Conservation (phyloP, 64 coral and sea anemone genomes). For the Dendrophyllia cribrosa region DNA sequence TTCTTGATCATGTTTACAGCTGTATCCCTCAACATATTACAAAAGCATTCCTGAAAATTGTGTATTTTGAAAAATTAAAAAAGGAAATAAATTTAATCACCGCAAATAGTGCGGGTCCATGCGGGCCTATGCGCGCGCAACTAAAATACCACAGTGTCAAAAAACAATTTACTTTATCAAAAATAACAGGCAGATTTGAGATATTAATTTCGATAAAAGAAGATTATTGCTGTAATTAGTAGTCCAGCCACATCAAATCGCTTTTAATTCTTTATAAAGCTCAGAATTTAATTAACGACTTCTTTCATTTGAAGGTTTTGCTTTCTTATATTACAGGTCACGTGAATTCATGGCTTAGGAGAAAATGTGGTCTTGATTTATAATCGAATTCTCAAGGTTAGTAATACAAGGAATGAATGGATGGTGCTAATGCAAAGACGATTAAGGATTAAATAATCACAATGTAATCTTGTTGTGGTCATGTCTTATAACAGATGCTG, state of each 20-base stretch:
- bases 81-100: not conserved
- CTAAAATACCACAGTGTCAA: not conserved
- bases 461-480: too few species aligned
- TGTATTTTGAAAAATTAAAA: not conserved
- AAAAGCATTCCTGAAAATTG: not conserved
- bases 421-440: too few species aligned
- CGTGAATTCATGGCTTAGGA: too few species aligned
- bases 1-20: not conserved
- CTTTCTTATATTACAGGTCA: too few species aligned
- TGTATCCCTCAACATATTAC: not conserved
- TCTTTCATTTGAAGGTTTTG: too few species aligned
- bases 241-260: not conserved
- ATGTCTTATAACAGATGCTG: too few species aligned
- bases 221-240: not conserved
- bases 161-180: not conserved
- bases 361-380: too few species aligned
- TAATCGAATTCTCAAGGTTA: too few species aligned
- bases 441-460: too few species aligned
- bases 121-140: not conserved
- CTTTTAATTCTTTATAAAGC: not conserved
- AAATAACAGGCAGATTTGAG: not conserved
- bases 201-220: constrained; percentile 37
- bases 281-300: not conserved
- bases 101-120: not conserved
- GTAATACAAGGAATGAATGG: too few species aligned